Conservation (phyloP, 2,888 invertebrate species). For the Exocentrus adspersus region DNA sequence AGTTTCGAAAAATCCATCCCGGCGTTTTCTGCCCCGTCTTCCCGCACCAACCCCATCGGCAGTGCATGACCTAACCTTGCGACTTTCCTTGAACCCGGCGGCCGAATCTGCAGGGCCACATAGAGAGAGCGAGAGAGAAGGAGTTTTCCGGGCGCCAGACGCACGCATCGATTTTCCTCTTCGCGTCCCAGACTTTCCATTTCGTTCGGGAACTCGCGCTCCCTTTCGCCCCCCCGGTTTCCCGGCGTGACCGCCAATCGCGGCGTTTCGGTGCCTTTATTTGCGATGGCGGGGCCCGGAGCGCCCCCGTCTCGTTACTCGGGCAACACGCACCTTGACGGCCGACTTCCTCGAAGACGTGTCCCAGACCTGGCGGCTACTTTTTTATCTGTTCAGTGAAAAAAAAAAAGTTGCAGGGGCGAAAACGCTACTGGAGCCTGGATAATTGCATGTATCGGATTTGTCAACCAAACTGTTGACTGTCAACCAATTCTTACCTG, state of each 20-base stretch:
- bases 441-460: no score
- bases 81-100: slow-evolving; percentile 45
- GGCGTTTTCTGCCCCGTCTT: neutral
- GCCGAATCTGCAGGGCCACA: slow-evolving; percentile 21
- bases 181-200: slow-evolving; percentile 38
- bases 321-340: slow-evolving; percentile 8
- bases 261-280: slow-evolving; percentile 9
- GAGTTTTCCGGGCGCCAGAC: slow-evolving; percentile 33
- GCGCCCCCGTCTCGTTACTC: slow-evolving; percentile 19
- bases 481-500: no score
- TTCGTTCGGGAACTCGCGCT: slow-evolving; percentile 29
- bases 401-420: no score
- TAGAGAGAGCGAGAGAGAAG: no score
- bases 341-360: slow-evolving; percentile 7
- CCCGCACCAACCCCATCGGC: neutral
- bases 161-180: slow-evolving; percentile 41
- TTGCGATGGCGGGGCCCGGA: slow-evolving; percentile 3
- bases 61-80: slow-evolving; percentile 39
- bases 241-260: slow-evolving; percentile 14
- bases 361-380: no score
- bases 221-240: neutral
- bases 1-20: no score
- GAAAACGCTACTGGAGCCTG: no score
- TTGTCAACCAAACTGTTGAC: no score
- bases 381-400: no score